phyloP scores from a whole-genome alignment of 2,113 vertebrate species.

The Rynchops niger region DNA sequence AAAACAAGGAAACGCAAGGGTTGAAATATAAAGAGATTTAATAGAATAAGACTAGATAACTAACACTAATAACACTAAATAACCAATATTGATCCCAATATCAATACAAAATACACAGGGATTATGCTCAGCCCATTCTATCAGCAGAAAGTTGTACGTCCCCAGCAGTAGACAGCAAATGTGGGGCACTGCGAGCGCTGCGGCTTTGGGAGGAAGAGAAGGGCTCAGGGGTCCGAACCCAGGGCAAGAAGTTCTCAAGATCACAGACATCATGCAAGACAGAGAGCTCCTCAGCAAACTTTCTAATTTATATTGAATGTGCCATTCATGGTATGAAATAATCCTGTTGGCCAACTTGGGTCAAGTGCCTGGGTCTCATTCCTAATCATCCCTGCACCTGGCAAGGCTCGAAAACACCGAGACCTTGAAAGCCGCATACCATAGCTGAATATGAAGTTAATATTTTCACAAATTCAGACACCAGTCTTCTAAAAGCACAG shows the following conservation, averaged over 20 bases:
- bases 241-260: background rate
- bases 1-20: background rate
- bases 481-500: background rate
- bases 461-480: background rate
- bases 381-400: background rate
- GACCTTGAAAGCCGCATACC: background rate
- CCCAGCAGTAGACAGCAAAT: background rate
- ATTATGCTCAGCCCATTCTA: background rate
- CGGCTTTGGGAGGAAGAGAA: background rate
- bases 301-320: background rate
- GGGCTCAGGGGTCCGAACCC: background rate
- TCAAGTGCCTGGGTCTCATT: background rate
- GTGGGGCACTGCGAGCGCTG: background rate
- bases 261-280: background rate
- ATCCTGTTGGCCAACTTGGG: background rate
- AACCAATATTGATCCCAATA: background rate
- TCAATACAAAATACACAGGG: background rate
- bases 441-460: background rate
- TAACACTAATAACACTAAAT: background rate
- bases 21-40: background rate
- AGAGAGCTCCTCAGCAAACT: background rate
- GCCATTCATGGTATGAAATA: background rate
- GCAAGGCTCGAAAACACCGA: background rate
- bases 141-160: background rate
- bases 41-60: background rate